Evolutionary conservation across 2,888 invertebrate genomes (phyloP), one percentile per base, ranked within the genome.

Genomic region (Panopea generosa): DNA sequence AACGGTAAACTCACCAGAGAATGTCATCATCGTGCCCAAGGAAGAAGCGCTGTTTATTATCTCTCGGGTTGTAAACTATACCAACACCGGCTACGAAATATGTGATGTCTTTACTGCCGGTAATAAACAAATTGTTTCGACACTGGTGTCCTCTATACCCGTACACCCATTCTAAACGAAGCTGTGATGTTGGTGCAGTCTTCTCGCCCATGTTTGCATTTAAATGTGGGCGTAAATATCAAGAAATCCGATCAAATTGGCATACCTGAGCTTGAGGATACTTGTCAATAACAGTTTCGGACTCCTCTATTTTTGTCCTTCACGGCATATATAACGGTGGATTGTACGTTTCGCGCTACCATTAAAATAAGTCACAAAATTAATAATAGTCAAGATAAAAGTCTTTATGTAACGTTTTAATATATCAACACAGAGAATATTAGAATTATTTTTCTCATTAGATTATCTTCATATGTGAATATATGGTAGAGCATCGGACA

Each of bases 41-140:
- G 78, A 92, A 93, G 84, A 93, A 93, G 61, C 87, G 80, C 75
- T 93, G 93, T 43, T 87, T 90, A 65, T 91, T 87, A 33, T 91
- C 90, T 20, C 86, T 79, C 18, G 86, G 77, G 70, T 92, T 92
- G 84, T 92, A 92, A 68, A 93, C 93, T 53, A 93, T 91, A 6
- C 92, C 93, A 9, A 93, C 92, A 69, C 92, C 93, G 61, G 93
- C 93, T n/a, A 93, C 93, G 83, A 93, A 93, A 87, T 92, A 93
- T n/a, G 93, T 92, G 16, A 93, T 81, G 66, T 93, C 91, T 70
- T 90, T 90, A 47, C 86, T 84, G 45, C 87, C 88, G n/a, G 90
- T 93, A 82, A 92, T 91, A 68, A 83, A 89, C 27, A 93, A 77
- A 77, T 93, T 93, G 76, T 92, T 93, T 52, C 92, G 86, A 83